Conservation (phyloP, 2,888 invertebrate genomes). For the Drosophila eohydei region DNA sequence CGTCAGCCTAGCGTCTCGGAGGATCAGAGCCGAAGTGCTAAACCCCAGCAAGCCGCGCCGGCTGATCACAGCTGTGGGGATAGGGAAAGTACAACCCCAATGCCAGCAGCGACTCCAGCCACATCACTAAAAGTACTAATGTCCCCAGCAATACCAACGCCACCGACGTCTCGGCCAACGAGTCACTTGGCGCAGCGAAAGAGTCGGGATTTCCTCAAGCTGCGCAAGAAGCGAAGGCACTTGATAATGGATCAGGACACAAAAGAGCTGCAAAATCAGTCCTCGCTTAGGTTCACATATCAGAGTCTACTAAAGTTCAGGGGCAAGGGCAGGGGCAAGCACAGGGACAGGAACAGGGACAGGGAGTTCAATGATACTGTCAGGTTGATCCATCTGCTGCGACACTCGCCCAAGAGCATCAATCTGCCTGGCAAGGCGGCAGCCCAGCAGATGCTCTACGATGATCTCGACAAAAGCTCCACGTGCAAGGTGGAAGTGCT, state of each 20-base stretch:
- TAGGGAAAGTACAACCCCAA: too few species aligned
- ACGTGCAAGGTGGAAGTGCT: neutral
- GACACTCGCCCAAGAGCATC: conserved; percentile 5
- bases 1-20: neutral
- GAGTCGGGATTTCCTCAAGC: neutral
- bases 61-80: neutral
- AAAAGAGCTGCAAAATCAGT: neutral
- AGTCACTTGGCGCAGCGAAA: neutral
- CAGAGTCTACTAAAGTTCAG: neutral
- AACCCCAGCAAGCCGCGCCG: neutral
- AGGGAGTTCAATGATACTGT: neutral
- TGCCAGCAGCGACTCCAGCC: too few species aligned
- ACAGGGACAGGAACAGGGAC: neutral
- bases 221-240: neutral
- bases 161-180: neutral
- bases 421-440: conserved; percentile 4
- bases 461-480: neutral
- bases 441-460: neutral
- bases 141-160: neutral
- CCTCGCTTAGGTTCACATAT: neutral
- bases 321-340: neutral
- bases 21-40: fast-evolving
- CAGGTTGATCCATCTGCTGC: neutral
- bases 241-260: neutral
- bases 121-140: neutral